Conservation (phyloP, 2,888 invertebrate species). For the Heliconius sara region DNA sequence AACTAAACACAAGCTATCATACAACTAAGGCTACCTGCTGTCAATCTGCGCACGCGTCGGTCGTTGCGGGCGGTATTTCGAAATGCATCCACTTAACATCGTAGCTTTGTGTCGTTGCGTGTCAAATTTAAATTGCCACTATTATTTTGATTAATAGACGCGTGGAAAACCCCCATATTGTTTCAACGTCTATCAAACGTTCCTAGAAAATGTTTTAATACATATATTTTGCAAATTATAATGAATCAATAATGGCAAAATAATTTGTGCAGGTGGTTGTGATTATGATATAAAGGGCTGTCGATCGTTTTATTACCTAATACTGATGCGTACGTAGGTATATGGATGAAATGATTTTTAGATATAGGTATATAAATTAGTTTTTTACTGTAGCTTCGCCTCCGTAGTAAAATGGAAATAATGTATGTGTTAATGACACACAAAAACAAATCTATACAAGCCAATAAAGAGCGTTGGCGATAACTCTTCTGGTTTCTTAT, state of each 20-base stretch:
- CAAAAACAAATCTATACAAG: too few species aligned
- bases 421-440: too few species aligned
- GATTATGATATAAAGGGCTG: conserved; percentile 10
- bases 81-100: conserved; percentile 53
- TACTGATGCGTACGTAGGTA: too few species aligned
- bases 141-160: conserved; percentile 55
- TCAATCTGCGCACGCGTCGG: conserved; percentile 55
- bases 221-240: conserved; percentile 5
- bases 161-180: conserved; percentile 52
- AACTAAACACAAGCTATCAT: conserved; percentile 55
- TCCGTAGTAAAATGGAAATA: too few species aligned
- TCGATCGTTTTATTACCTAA: background rate
- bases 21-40: conserved; percentile 55
- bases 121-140: conserved; percentile 54
- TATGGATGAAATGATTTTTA: too few species aligned
- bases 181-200: conserved; percentile 6
- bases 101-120: conserved; percentile 50
- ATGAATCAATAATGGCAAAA: conserved; percentile 16
- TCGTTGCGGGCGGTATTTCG: conserved; percentile 52
- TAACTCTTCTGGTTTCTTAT: too few species aligned
- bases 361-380: too few species aligned
- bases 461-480: too few species aligned
- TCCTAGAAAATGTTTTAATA: background rate
- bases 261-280: conserved; percentile 12
- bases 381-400: too few species aligned